Evolutionary conservation across 2,888 invertebrate species (phyloP), one percentile per base, ranked within the genome.

Genomic region (Hydraecia micacea): DNA sequence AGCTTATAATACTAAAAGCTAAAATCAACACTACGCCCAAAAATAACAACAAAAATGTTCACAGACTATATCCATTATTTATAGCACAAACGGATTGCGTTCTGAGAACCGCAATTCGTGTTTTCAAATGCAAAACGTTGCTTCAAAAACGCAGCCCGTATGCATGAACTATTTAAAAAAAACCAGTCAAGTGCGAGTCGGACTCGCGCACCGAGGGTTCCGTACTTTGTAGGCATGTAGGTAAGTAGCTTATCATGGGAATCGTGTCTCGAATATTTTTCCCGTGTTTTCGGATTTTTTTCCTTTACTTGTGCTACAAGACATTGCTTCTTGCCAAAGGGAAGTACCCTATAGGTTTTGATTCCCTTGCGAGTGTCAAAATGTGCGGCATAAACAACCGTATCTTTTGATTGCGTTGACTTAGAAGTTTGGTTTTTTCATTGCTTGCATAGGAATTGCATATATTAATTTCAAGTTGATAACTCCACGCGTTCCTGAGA

Each of bases 1-100:
- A 67, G 73, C 42, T 13, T 78, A 42, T 42, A 79, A 55, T 66
- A 42, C 65, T 21, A 49, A 80, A 73, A 67, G 66, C 80, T 67
- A 4, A 25, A 79, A 67, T 42, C n/a, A 28, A 80, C 60, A 67
- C 28, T 32, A 28, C n/a, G 15, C 28, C 28, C 36, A 58, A 58
- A 79, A 71, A 70, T 60, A 46, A 77, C 9, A 77, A 68, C 25
- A 52, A 49, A 79, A 66, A 79, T 21, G 49, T 73, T 5, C 36
- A 55, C 42, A 42, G 52, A 36, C 66, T 79, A 73, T 67, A 73
- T 52, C 36, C 36, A 52, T 66, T 79, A 67, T 80, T 60, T 67
- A 68, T 55, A 28, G 18, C 36, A 55, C 60, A 46, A 52, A 55
- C 60, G 0, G n/a, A 79, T 79, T 49, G 73, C 8, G 21, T 67